A percentile compares a stretch with the other conserved stretches of the same genome.
phyloP scores from a whole-genome alignment of 2,888 invertebrate species.

The Bedellia somnulentella region DNA sequence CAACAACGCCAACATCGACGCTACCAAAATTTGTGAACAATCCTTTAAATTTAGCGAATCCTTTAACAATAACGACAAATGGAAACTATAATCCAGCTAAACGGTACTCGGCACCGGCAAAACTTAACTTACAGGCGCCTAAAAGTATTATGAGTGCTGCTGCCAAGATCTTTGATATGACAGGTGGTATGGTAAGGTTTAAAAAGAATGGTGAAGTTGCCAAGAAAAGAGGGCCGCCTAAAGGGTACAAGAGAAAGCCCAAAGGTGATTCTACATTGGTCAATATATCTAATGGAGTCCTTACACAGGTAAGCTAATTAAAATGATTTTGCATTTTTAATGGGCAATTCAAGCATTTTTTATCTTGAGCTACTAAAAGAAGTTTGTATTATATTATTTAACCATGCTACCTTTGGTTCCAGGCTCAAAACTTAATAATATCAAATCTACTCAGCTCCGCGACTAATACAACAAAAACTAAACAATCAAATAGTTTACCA shows the following conservation, averaged over 20 bases:
- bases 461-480: too few relatives aligned
- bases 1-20: slow-evolving; percentile 18
- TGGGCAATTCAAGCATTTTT: neutral
- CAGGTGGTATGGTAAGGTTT: slow-evolving; percentile 32
- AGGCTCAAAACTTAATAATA: slow-evolving; percentile 45
- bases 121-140: slow-evolving; percentile 32
- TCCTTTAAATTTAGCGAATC: slow-evolving; percentile 42
- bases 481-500: too few relatives aligned
- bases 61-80: slow-evolving; percentile 25
- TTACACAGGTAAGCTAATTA: too few relatives aligned
- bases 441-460: slow-evolving; percentile 34
- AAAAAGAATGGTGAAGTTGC: slow-evolving; percentile 52
- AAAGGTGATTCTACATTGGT: slow-evolving; percentile 29
- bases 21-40: slow-evolving; percentile 48
- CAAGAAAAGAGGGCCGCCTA: slow-evolving; percentile 45
- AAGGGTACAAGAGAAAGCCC: slow-evolving; percentile 48
- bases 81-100: slow-evolving; percentile 15
- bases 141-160: slow-evolving; percentile 13
- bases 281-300: slow-evolving; percentile 23
- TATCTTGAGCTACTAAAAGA: neutral
- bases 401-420: too few relatives aligned
- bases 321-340: neutral
- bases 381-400: too few relatives aligned
- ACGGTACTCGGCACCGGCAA: slow-evolving; percentile 31
- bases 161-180: slow-evolving; percentile 17